Conservation (phyloP, 2,797 vertebrate species). For the Rhabdophis nuchalis region DNA sequence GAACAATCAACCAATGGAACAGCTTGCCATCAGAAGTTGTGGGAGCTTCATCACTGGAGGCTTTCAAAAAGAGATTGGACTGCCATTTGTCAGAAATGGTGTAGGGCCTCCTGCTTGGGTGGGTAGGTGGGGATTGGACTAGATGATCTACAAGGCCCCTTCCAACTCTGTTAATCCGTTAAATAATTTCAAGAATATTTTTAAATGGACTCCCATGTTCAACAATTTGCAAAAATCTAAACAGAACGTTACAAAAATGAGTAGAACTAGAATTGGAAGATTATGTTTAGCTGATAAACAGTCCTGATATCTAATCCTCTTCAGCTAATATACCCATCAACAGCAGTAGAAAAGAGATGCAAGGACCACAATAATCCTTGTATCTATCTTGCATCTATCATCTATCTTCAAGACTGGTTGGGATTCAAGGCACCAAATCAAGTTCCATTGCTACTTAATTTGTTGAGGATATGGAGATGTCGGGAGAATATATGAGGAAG, state of each 20-base stretch:
- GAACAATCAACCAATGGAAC: too few species aligned
- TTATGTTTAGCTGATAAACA: background rate
- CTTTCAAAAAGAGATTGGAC: too few species aligned
- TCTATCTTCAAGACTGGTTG: background rate
- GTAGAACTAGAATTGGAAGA: background rate
- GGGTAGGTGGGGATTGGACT: too few species aligned
- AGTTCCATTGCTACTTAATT: background rate
- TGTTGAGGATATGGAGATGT: background rate
- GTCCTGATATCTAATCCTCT: background rate
- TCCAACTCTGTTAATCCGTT: too few species aligned
- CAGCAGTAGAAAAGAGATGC: background rate
- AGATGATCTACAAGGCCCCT: too few species aligned
- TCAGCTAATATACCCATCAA: background rate
- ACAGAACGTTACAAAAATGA: background rate
- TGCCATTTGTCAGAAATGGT: too few species aligned
- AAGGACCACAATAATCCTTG: background rate
- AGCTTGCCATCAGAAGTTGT: too few species aligned
- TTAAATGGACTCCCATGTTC: background rate
- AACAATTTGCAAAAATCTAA: background rate
- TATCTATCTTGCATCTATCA: too few species aligned
- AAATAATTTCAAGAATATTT: background rate
- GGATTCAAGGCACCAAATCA: background rate
- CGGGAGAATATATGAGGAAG: background rate
- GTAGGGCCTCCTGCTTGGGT: too few species aligned
- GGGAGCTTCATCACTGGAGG: too few species aligned